These are phyloP conservation scores for Perca schrenkii DNA, from an alignment of 2,113 vertebrate species.

Conservation along the genomic window DNA sequence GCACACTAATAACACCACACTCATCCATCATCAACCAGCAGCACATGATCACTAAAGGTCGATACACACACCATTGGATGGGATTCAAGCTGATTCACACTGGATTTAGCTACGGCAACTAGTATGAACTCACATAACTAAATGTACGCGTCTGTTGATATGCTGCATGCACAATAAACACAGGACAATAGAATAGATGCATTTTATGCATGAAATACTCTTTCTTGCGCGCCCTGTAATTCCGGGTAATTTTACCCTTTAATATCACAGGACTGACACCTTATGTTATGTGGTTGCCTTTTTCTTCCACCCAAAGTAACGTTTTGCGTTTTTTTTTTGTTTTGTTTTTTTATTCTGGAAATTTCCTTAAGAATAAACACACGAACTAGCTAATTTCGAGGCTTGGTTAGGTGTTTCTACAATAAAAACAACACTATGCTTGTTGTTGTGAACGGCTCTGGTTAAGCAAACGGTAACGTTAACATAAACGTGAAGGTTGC, in stretches of 20 bases:
- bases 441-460: neutral
- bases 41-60: conserved; percentile 35
- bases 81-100: neutral
- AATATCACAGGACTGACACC: neutral
- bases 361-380: neutral
- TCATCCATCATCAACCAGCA: conserved; percentile 15
- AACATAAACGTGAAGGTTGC: neutral
- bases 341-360: conserved; percentile 1
- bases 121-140: neutral
- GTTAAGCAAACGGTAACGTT: neutral
- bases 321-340: neutral
- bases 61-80: neutral
- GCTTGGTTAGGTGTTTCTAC: neutral
- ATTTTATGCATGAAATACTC: conserved; percentile 17
- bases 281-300: neutral
- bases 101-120: neutral
- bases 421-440: neutral
- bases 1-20: conserved; percentile 12
- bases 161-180: neutral
- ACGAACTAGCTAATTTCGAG: neutral
- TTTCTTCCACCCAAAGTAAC: neutral
- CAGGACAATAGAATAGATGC: neutral
- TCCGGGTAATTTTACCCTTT: neutral
- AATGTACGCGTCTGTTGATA: neutral
- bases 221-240: conserved; percentile 10